These are phyloP conservation scores for Perodicticus potto DNA, from an alignment of 2,797 vertebrate species.

Conservation along the genomic window DNA sequence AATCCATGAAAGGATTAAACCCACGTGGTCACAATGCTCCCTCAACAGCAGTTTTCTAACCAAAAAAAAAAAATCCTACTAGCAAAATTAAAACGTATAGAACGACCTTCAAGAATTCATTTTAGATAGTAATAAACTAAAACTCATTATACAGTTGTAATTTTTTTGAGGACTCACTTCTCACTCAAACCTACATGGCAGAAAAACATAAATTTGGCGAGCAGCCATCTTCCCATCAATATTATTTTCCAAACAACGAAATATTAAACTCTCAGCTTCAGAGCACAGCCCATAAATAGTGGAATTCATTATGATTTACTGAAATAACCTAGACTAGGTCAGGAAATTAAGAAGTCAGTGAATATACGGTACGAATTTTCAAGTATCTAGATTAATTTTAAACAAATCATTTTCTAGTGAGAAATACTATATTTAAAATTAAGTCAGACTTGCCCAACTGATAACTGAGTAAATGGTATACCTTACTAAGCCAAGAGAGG, in stretches of 20 bases:
- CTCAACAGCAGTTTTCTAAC: background rate
- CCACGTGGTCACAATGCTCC: background rate
- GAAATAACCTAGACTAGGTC: background rate
- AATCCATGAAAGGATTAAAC: background rate
- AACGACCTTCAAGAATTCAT: background rate
- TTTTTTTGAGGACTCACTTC: background rate
- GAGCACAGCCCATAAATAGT: background rate
- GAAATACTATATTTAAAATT: background rate
- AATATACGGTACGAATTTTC: background rate
- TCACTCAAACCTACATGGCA: background rate
- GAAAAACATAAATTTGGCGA: background rate
- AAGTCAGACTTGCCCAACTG: background rate
- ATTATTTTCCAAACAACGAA: background rate
- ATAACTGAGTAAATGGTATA: background rate
- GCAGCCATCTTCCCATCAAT: background rate
- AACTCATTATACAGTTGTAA: background rate
- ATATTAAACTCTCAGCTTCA: background rate
- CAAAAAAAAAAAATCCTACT: background rate
- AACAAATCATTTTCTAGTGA: background rate
- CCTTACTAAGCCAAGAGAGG: background rate
- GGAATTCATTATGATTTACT: background rate
- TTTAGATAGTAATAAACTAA: background rate
- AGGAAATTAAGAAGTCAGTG: background rate
- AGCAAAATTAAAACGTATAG: background rate
- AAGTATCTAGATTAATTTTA: background rate